These are phyloP conservation scores for Malacoraja senta DNA, from an alignment of 2,797 vertebrate species.

Conservation along the genomic window DNA sequence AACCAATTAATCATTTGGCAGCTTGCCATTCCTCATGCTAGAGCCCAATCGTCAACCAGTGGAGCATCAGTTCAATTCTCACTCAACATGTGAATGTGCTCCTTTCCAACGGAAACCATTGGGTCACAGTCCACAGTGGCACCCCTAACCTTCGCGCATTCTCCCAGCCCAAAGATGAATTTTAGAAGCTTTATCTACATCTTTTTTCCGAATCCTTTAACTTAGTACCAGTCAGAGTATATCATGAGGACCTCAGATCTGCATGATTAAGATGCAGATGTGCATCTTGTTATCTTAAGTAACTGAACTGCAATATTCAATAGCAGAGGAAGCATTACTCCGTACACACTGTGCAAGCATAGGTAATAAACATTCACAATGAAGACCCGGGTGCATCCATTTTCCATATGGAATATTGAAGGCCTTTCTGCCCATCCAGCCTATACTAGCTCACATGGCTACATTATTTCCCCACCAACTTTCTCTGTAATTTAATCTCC, in stretches of 20 bases:
- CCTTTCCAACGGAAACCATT: background rate
- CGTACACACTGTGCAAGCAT: background rate
- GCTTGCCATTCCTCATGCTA: background rate
- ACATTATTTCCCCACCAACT: too few species aligned
- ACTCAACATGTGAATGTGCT: background rate
- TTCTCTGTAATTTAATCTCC: too few species aligned
- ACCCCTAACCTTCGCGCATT: background rate
- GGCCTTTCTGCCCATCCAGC: too few species aligned
- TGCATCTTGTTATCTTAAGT: background rate
- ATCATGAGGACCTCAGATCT: background rate
- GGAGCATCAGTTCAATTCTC: background rate
- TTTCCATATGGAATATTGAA: background rate
- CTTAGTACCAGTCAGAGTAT: background rate
- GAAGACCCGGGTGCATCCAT: background rate
- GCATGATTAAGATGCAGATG: background rate
- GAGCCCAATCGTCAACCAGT: background rate
- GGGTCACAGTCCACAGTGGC: background rate
- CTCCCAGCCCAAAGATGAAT: background rate
- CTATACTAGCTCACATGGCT: too few species aligned
- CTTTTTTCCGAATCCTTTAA: background rate
- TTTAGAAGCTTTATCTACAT: background rate
- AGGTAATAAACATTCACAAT: background rate
- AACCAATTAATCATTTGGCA: background rate
- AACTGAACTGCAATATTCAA: background rate
- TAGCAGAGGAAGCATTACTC: background rate